These are phyloP conservation scores for Stenopsyche tienmushanensis DNA, from an alignment of 1,140 invertebrate genomes.

Conservation along the genomic window DNA sequence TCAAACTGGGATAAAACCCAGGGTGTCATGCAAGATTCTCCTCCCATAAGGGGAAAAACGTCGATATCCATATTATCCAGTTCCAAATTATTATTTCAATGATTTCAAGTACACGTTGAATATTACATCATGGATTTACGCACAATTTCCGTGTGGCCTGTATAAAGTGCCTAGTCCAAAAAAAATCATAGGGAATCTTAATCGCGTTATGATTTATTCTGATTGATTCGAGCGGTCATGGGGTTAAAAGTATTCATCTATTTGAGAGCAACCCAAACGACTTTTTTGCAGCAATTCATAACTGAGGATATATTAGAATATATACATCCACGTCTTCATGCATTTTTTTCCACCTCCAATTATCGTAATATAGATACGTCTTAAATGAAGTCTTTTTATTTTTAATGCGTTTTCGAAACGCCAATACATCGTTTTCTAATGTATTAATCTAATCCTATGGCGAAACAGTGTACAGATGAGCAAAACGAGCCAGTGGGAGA, in stretches of 20 bases:
- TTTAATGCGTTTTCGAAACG: not conserved
- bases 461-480: too few species aligned
- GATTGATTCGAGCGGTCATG: constrained; percentile 22
- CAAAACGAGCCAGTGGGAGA: too few species aligned
- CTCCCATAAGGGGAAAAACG: too few species aligned
- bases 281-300: constrained; percentile 6
- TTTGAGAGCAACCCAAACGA: constrained; percentile 6
- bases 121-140: too few species aligned
- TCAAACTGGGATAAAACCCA: too few species aligned
- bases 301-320: not conserved
- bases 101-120: too few species aligned
- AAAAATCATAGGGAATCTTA: constrained; percentile 5
- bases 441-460: not conserved
- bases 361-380: not conserved
- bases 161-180: not conserved
- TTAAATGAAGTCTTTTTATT: not conserved
- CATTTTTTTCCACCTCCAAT: not conserved
- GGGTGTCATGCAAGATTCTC: too few species aligned
- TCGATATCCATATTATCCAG: too few species aligned
- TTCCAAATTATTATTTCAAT: too few species aligned
- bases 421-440: not conserved
- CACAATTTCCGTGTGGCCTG: too few species aligned
- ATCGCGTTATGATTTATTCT: constrained; percentile 24
- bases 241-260: constrained; percentile 16
- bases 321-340: not conserved